Conservation (phyloP, 2,888 invertebrate species). For the Pomacea canaliculata region DNA sequence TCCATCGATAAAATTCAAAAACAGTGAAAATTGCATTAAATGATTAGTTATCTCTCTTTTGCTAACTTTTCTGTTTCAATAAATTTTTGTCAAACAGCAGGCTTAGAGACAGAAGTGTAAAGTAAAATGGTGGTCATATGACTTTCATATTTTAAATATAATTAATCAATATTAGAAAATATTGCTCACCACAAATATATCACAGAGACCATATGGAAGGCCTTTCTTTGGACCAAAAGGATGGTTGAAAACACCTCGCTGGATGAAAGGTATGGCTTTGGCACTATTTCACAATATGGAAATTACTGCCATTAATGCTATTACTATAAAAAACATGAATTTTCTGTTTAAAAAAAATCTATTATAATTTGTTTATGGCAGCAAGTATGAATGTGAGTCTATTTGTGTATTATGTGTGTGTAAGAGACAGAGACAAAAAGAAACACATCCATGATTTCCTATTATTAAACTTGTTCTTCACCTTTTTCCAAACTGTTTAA, state of each 20-base stretch:
- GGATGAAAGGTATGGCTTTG: conserved; percentile 67
- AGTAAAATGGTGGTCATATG: no score
- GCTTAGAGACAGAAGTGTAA: no score
- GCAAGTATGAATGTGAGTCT: neutral
- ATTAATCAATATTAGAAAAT: neutral
- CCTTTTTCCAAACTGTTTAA: conserved; percentile 69
- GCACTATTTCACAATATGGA: conserved; percentile 47
- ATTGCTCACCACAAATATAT: conserved; percentile 60
- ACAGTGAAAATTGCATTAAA: neutral
- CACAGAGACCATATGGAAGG: conserved; percentile 57
- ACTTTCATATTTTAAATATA: no score
- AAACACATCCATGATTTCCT: no score
- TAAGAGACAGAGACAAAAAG: no score
- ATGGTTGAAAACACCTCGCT: conserved; percentile 57
- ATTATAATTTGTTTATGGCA: neutral
- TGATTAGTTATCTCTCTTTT: neutral
- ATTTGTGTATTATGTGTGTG: no score
- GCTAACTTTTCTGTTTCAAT: no score
- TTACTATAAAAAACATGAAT: neutral
- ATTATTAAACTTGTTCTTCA: conserved; percentile 23
- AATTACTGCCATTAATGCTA: neutral
- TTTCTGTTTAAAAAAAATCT: neutral
- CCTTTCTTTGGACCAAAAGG: conserved; percentile 51
- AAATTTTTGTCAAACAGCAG: no score
- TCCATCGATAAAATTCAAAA: no score